Evolutionary conservation across 1,140 invertebrate species (phyloP).

Genomic region (Bombus impatiens): DNA sequence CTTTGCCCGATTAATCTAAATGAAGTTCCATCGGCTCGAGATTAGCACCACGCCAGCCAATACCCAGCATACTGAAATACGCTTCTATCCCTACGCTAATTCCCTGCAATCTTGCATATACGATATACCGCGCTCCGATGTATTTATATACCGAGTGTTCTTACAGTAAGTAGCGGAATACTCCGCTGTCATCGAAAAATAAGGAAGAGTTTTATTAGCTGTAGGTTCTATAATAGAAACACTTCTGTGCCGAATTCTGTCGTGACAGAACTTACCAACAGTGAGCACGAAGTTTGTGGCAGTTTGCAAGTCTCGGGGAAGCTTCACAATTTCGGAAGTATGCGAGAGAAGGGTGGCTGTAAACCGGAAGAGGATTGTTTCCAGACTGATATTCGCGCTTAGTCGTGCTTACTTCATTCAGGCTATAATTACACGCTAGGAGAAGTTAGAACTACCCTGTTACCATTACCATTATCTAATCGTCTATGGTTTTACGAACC

Average conservation of each 20-base stretch:
- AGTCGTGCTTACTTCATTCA: neutral
- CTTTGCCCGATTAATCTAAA: slow-evolving; percentile 58
- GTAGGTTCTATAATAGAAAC: neutral
- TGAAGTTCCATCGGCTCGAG: slow-evolving; percentile 40
- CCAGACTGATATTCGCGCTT: too few relatives aligned
- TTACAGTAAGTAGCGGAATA: neutral
- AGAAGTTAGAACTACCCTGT: neutral
- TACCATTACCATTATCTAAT: too few relatives aligned
- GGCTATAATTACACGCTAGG: neutral
- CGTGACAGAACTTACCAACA: neutral
- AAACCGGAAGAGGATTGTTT: neutral
- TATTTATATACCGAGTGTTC: slow-evolving; percentile 14
- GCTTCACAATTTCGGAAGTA: slow-evolving; percentile 12
- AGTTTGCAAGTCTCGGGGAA: neutral
- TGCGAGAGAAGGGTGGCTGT: neutral
- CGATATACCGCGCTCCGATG: slow-evolving; percentile 24
- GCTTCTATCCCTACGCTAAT: neutral
- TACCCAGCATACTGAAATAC: slow-evolving; percentile 8
- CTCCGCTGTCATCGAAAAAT: neutral
- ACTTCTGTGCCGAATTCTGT: neutral
- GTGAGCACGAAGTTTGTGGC: neutral
- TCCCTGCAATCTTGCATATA: slow-evolving; percentile 5
- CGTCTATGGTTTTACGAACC: too few relatives aligned
- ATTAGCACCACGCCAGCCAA: slow-evolving; percentile 25
- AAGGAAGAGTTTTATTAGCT: neutral